These are phyloP conservation scores for Eupithecia pulchellata DNA, from an alignment of 2,888 invertebrate genomes.

Conservation along the genomic window DNA sequence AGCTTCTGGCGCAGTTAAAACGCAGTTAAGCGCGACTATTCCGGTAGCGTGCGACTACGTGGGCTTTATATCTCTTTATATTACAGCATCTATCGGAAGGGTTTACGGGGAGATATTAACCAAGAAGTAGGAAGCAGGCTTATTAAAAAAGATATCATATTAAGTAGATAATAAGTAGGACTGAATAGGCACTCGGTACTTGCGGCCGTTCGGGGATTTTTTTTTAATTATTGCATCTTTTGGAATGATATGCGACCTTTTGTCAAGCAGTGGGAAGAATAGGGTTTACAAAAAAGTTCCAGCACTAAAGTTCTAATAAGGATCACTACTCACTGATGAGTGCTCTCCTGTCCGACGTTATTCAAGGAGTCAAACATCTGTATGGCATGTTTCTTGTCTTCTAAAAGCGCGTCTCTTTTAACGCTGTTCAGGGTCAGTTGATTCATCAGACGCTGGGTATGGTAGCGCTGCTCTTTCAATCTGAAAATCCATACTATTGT, in stretches of 20 bases:
- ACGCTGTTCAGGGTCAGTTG: constrained; percentile 74
- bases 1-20: background rate
- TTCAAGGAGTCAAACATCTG: constrained; percentile 80
- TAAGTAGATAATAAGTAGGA: background rate
- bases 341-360: constrained; percentile 77
- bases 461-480: constrained; percentile 81
- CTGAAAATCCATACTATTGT: constrained; percentile 52
- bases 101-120: too few relatives aligned
- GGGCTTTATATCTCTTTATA: background rate
- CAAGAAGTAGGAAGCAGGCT: background rate
- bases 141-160: background rate
- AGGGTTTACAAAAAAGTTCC: too few relatives aligned
- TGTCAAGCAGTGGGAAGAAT: too few relatives aligned
- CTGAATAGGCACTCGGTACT: background rate
- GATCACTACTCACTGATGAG: constrained; percentile 61
- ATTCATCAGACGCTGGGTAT: constrained; percentile 75
- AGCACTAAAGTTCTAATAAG: too few relatives aligned
- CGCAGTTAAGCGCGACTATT: too few relatives aligned
- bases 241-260: too few relatives aligned
- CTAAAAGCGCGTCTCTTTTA: constrained; percentile 78
- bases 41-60: background rate
- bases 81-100: background rate
- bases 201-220: too few relatives aligned
- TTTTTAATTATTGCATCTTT: too few relatives aligned
- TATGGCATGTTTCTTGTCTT: constrained; percentile 81